Percentiles rank a stretch among this genome's conserved stretches.
phyloP scores from a whole-genome alignment of 2,797 vertebrate genomes.

The Meriones psammophilus region DNA sequence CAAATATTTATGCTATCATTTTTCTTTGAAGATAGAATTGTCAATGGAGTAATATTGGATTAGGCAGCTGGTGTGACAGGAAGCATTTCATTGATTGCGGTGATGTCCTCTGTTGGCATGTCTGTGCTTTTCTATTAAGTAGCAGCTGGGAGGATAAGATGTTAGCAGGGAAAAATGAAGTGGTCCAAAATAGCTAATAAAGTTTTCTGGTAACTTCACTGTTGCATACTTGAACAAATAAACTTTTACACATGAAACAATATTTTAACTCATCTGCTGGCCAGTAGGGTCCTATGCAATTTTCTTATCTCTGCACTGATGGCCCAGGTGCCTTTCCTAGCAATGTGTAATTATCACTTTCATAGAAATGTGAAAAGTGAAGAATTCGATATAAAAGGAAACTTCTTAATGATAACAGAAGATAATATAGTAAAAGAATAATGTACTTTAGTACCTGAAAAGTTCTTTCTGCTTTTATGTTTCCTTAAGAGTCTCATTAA shows the following conservation, averaged over 20 bases:
- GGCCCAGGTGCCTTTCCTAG: not conserved
- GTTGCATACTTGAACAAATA: not conserved
- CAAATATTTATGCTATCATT: conserved; percentile 71
- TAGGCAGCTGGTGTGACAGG: conserved; percentile 39
- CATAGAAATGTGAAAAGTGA: not conserved
- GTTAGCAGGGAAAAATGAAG: not conserved
- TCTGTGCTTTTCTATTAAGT: conserved; percentile 17
- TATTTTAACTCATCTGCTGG: not conserved
- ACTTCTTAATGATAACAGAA: not conserved
- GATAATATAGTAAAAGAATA: not conserved
- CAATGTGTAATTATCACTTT: not conserved
- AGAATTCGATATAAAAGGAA: not conserved
- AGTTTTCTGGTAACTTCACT: conserved; percentile 12
- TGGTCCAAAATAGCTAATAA: conserved; percentile 10
- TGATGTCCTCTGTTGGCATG: conserved; percentile 26
- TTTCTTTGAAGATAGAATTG: conserved; percentile 74
- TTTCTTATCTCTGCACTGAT: not conserved
- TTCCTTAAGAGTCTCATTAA: not conserved
- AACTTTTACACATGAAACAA: not conserved
- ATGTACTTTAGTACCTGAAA: not conserved
- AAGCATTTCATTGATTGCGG: conserved; percentile 47
- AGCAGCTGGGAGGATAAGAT: not conserved
- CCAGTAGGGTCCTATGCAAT: not conserved
- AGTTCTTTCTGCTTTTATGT: not conserved
- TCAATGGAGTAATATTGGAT: conserved; percentile 50